A percentile compares a stretch with the other conserved stretches of the same genome.
Conservation (phyloP, 2,113 vertebrate species). For the Gambusia affinis region DNA sequence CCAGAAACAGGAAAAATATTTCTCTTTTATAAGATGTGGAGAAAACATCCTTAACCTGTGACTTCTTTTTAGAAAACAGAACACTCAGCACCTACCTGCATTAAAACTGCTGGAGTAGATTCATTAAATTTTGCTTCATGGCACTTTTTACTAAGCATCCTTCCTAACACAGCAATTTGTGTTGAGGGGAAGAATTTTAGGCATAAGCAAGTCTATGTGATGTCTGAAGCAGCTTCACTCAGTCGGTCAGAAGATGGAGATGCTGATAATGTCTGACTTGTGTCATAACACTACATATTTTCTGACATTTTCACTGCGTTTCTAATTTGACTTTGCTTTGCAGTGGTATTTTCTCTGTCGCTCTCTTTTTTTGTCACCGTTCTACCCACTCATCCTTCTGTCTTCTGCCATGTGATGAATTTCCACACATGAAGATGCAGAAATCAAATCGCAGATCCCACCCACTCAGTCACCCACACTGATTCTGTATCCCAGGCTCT, state of each 20-base stretch:
- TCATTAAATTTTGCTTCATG: conserved; percentile 24
- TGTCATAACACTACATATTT: conserved; percentile 29
- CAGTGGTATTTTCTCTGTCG: neutral
- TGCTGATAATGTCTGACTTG: conserved; percentile 34
- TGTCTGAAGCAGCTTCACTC: conserved; percentile 19
- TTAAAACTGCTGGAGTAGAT: conserved; percentile 14
- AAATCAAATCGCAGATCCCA: conserved; percentile 35
- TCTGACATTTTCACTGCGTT: conserved; percentile 17
- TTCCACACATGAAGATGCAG: conserved; percentile 45
- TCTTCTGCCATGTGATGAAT: conserved; percentile 43
- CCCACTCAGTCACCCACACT: conserved; percentile 57
- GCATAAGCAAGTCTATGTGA: conserved; percentile 41
- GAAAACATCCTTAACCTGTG: neutral
- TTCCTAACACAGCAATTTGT: conserved; percentile 43
- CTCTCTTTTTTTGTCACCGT: conserved; percentile 15
- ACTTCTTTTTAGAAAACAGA: neutral
- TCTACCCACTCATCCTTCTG: conserved; percentile 46
- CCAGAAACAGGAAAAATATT: neutral
- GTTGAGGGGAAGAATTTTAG: conserved; percentile 17
- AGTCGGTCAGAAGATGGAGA: conserved; percentile 23
- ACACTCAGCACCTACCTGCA: conserved; percentile 25
- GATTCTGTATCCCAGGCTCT: conserved; percentile 43
- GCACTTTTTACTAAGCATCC: conserved; percentile 23
- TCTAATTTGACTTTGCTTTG: conserved; percentile 1
- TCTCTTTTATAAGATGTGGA: neutral